Conservation (phyloP, 2,797 vertebrate genomes). For the Morus bassanus region DNA sequence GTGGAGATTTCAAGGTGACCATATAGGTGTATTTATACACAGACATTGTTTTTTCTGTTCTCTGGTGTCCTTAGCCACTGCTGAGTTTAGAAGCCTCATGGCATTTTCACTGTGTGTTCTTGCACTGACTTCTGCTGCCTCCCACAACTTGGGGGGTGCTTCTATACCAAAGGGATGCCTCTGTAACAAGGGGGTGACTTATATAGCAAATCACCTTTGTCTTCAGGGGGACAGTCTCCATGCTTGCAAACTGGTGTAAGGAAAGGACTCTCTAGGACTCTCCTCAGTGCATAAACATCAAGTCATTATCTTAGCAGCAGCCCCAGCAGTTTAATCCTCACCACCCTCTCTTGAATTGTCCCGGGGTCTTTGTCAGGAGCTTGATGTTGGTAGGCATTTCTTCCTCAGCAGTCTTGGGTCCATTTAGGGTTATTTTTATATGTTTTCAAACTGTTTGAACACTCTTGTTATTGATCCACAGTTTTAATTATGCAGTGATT, state of each 20-base stretch:
- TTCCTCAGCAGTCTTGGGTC: not conserved
- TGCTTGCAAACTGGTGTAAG: not conserved
- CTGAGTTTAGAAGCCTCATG: not conserved
- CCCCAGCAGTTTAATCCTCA: not conserved
- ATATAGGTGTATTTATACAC: not conserved
- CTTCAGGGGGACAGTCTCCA: not conserved
- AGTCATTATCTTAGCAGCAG: not conserved
- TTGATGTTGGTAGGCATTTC: not conserved
- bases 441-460: not conserved
- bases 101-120: not conserved
- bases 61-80: not conserved
- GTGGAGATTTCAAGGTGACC: not conserved
- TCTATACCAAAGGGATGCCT: not conserved
- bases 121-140: not conserved
- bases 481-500: not conserved
- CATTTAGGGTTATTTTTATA: not conserved
- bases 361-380: not conserved
- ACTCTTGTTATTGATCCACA: not conserved
- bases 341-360: not conserved
- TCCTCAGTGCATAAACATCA: not conserved
- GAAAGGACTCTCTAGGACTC: not conserved
- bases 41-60: not conserved
- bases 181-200: not conserved
- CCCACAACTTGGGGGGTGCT: not conserved
- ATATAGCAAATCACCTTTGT: fast-evolving